Evolutionary conservation across 2,888 invertebrate genomes (phyloP), one percentile per base, ranked within the genome.

Genomic region (Peribatodes rhomboidaria): DNA sequence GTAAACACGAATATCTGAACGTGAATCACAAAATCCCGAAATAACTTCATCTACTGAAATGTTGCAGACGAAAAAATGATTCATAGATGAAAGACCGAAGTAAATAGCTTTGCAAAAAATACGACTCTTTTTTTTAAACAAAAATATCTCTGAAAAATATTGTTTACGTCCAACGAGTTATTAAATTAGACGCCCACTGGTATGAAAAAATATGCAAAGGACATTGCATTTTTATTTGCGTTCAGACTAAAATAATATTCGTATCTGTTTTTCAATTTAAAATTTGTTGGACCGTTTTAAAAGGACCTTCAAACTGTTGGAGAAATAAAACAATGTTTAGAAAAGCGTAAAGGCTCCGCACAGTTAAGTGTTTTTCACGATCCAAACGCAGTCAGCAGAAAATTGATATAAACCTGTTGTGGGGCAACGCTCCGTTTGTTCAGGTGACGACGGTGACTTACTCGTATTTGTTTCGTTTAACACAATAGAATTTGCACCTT

Each of bases 371-470:
- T 89, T 90, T 89, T 86, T 80, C 84, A 77, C 87, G 82, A 84
- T 83, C 84, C 88, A 90, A 89, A 89, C 87, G 88, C 91, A 91
- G 87, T 89, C 85, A 79, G 87, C 82, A 83, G 92, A 92, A 92
- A 92, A 92, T 92, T 92, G 90, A 90, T 89, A 90, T 88, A 92
- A 92, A 92, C 89, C 88, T 89, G 86, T 89, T 89, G 86, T 87
- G 87, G 87, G 83, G 78, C 74, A 77, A 72, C 80, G 81, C 84
- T 82, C 82, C 81, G 87, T 87, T 90, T 87, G 83, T 81, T 81
- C 88, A 89, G 89, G 86, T 87, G 90, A 87, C 88, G 84, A 84
- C 84, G 80, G 74, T 82, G 85, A 87, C 86, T 86, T 89, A 47
- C 6, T 27, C 22, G 27, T 47, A 86, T 89, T 87, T 84, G 78